Percentiles rank a stretch among this genome's conserved stretches.
Evolutionary conservation across 2,113 vertebrate species (phyloP).

Genomic region (Mastomys natalensis): DNA sequence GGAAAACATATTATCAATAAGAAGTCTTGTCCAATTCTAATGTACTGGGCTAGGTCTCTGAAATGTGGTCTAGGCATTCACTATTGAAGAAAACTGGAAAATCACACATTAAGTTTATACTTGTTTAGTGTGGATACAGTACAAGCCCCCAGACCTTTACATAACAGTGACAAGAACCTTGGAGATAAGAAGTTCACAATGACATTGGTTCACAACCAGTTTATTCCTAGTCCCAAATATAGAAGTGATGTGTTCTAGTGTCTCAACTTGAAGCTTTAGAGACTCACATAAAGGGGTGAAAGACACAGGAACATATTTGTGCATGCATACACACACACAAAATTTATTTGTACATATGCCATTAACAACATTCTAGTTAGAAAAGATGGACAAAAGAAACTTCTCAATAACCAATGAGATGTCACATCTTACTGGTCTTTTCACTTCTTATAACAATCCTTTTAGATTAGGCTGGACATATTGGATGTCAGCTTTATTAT

Average conservation of each 20-base stretch:
- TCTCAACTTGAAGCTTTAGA: background rate
- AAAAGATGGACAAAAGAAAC: background rate
- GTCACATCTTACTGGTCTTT: background rate
- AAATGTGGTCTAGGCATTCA: background rate
- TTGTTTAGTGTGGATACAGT: background rate
- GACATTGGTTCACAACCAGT: background rate
- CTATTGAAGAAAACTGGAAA: background rate
- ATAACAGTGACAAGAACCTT: background rate
- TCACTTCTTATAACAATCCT: background rate
- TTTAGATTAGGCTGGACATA: background rate
- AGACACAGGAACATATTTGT: background rate
- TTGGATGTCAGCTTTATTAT: background rate
- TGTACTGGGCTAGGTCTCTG: background rate
- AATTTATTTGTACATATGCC: background rate
- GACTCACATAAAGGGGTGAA: background rate
- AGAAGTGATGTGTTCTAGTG: accelerated
- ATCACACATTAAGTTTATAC: background rate
- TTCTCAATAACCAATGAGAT: background rate
- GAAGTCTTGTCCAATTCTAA: background rate
- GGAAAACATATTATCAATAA: background rate
- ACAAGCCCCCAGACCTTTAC: background rate
- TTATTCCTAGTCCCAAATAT: background rate
- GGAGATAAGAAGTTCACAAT: background rate
- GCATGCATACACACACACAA: background rate
- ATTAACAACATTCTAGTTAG: background rate